Conservation (phyloP, 2,888 invertebrate genomes). For the Spisula subtruncata region DNA sequence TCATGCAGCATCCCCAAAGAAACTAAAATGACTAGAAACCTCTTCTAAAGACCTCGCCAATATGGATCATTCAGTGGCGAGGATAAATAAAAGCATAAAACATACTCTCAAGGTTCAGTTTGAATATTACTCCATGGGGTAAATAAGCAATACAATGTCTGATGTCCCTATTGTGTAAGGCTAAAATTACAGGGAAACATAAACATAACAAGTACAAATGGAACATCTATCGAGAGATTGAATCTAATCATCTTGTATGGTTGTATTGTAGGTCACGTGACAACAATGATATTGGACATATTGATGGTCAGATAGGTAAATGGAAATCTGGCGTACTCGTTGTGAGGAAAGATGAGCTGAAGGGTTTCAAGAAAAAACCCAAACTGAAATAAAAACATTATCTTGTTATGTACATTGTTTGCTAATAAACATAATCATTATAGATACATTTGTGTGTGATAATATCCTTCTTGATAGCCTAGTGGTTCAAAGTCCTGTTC, state of each 20-base stretch:
- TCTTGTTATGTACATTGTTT: background rate
- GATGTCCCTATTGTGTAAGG: background rate
- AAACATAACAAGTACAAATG: background rate
- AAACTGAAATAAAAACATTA: slow-evolving; percentile 48
- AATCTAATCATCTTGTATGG: background rate
- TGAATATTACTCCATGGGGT: too few species aligned
- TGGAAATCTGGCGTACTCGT: slow-evolving; percentile 77
- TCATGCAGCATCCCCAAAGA: too few species aligned
- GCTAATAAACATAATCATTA: too few species aligned
- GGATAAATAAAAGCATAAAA: too few species aligned
- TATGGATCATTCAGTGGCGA: too few species aligned
- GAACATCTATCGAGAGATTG: too few species aligned
- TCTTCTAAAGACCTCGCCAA: too few species aligned
- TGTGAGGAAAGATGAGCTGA: slow-evolving; percentile 74
- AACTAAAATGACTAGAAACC: too few species aligned
- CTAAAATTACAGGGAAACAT: background rate
- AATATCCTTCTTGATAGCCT: too few species aligned
- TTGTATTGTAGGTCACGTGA: slow-evolving; percentile 63
- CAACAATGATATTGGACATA: slow-evolving; percentile 73
- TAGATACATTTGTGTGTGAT: too few species aligned
- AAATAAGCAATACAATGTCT: background rate
- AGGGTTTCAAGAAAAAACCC: slow-evolving; percentile 62
- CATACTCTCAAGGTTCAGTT: too few species aligned
- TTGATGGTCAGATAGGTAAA: slow-evolving; percentile 79
- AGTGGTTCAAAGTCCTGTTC: too few species aligned